Conservation (phyloP, 1,140 invertebrate genomes). For the Trissolcus basalis region DNA sequence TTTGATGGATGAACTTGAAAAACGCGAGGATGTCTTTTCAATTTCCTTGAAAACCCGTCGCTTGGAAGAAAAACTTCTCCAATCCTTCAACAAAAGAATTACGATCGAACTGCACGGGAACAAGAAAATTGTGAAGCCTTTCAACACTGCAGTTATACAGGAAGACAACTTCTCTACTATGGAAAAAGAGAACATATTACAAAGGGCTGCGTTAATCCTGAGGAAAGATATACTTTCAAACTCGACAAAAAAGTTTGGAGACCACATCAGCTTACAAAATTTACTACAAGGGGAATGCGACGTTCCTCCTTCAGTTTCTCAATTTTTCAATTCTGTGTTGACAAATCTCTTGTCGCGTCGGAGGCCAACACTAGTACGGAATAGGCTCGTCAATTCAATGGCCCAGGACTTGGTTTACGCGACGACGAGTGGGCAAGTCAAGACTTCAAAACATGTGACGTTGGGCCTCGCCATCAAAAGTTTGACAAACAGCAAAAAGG, state of each 20-base stretch:
- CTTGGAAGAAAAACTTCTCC: conserved; percentile 3
- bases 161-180: neutral
- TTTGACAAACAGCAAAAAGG: conserved; percentile 55
- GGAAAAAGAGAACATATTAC: conserved; percentile 12
- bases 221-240: conserved; percentile 1
- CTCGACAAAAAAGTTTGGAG: conserved; percentile 17
- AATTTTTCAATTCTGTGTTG: conserved; percentile 37
- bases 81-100: conserved; percentile 2
- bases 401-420: conserved; percentile 41
- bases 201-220: conserved; percentile 14
- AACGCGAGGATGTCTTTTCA: neutral
- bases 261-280: conserved; percentile 8
- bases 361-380: conserved; percentile 2
- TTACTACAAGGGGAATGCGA: conserved; percentile 34
- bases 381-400: conserved; percentile 25
- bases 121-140: conserved; percentile 16
- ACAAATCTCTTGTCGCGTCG: conserved; percentile 21
- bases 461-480: conserved; percentile 63
- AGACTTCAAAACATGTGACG: conserved; percentile 64
- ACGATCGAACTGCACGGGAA: neutral
- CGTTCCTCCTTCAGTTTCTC: conserved; percentile 26
- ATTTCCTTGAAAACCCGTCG: neutral
- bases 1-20: neutral
- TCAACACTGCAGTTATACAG: conserved; percentile 3
- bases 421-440: conserved; percentile 50